Evolutionary conservation across 2,888 invertebrate species (phyloP), one percentile per base, ranked within the genome.

Genomic region (Dyspetes luteomarginatus): DNA sequence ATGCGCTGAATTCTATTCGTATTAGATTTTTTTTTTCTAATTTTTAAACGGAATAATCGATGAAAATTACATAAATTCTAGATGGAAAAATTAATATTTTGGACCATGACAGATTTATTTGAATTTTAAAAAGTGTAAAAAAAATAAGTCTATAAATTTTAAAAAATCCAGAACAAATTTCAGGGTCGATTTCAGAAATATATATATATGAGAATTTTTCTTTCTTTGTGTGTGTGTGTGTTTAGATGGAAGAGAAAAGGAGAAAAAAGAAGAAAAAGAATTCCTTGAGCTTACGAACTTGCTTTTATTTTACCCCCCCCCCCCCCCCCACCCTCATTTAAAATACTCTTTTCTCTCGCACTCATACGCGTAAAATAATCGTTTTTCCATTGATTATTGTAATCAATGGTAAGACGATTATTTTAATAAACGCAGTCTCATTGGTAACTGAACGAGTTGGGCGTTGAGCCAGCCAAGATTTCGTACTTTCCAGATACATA

Each of bases 361-460:
- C 36, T 9, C 30, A 41, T 12, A 45, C n/a, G 30, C 19, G 36
- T 68, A 78, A 62, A 36, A 24, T n/a, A 50, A 78, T 69, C 55
- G 56, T 52, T 73, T 73, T 73, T 41, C 58, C 67, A 67, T 72
- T 78, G n/a, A n/a, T n/a, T n/a, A n/a, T n/a, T n/a, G n/a, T n/a
- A n/a, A n/a, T n/a, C n/a, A n/a, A n/a, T n/a, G n/a, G 28, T 52
- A 64, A 72, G 24, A 56, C n/a, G 41, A n/a, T n/a, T n/a, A n/a
- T n/a, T n/a, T n/a, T n/a, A n/a, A 65, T 67, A 72, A 67, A 72
- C 43, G 60, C 65, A 72, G 67, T 60, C 60, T 72, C 65, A 78
- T 56, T 60, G 65, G 52, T 28, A 65, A 22, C 52, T 43, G 17
- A 9, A n/a, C 56, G 15, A 43, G 55, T 52, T 30, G 56, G 69